Evolutionary conservation across 2,113 vertebrate species (phyloP).

Genomic region (Muntiacus reevesi): DNA sequence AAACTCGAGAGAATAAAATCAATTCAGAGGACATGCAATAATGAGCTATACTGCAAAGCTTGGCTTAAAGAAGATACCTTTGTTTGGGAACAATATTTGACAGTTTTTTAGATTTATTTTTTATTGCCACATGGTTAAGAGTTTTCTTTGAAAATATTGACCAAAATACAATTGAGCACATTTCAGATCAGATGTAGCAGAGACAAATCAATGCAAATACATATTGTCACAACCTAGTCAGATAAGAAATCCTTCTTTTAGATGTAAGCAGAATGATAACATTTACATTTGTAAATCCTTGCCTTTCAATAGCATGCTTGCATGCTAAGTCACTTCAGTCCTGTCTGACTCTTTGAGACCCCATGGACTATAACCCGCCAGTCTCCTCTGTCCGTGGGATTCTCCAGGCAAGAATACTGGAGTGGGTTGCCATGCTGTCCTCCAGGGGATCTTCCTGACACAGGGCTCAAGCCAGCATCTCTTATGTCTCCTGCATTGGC

Average conservation of each 20-base stretch:
- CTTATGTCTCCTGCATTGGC: not conserved
- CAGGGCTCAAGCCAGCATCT: not conserved
- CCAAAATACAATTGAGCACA: not conserved
- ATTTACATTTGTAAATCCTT: not conserved
- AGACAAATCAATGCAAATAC: not conserved
- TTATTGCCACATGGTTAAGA: conserved; percentile 11
- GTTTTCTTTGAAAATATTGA: conserved; percentile 49
- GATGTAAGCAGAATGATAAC: not conserved
- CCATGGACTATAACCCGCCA: not conserved
- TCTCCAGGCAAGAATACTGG: not conserved
- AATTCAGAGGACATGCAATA: not conserved
- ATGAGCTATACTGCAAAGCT: not conserved
- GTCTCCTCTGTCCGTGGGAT: not conserved
- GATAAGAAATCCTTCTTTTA: not conserved
- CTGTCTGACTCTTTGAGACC: not conserved
- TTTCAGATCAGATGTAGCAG: not conserved
- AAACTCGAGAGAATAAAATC: conserved; percentile 30
- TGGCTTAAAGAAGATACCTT: not conserved
- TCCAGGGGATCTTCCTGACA: not conserved
- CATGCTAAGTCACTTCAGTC: not conserved
- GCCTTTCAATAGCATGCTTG: not conserved
- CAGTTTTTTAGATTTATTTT: conserved; percentile 42
- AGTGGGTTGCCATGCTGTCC: not conserved
- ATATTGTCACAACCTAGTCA: not conserved
- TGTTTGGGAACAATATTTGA: not conserved